These are phyloP conservation scores for Leucoma salicis DNA, from an alignment of 2,888 invertebrate species.

Conservation along the genomic window DNA sequence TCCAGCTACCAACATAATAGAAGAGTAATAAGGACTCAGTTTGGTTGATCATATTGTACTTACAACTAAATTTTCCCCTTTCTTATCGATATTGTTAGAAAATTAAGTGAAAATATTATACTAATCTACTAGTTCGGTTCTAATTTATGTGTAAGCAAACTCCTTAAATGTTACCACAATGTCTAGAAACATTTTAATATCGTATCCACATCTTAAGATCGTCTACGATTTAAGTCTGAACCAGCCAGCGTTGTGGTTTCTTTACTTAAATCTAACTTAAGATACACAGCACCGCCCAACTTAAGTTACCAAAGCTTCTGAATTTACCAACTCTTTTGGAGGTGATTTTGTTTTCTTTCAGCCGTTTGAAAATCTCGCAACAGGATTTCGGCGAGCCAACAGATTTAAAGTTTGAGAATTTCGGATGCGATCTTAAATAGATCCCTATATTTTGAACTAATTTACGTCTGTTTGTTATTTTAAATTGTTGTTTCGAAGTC, in stretches of 20 bases:
- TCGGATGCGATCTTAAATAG: conserved; percentile 49
- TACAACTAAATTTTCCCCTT: too few relatives aligned
- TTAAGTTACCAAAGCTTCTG: conserved; percentile 62
- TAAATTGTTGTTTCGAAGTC: conserved; percentile 30
- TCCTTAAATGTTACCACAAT: neutral
- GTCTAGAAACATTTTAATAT: conserved; percentile 26
- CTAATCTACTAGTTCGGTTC: neutral
- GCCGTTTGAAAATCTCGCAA: conserved; percentile 58
- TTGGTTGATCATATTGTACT: too few relatives aligned
- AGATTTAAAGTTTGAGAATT: conserved; percentile 65
- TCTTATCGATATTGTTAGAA: too few relatives aligned
- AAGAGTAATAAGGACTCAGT: too few relatives aligned
- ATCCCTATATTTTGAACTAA: conserved; percentile 43
- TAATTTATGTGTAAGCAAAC: neutral
- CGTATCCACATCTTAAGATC: conserved; percentile 46
- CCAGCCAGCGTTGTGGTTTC: conserved; percentile 70
- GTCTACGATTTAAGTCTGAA: conserved; percentile 68
- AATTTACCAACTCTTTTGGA: conserved; percentile 66
- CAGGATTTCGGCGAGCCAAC: conserved; percentile 49
- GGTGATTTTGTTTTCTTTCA: conserved; percentile 63
- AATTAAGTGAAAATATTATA: too few relatives aligned
- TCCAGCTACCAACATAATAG: too few relatives aligned
- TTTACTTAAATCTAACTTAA: conserved; percentile 74
- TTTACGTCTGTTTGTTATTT: conserved; percentile 40
- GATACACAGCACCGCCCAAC: conserved; percentile 68